Evolutionary conservation across 2,113 vertebrate species (phyloP).

Genomic region (Seriola rivoliana): DNA sequence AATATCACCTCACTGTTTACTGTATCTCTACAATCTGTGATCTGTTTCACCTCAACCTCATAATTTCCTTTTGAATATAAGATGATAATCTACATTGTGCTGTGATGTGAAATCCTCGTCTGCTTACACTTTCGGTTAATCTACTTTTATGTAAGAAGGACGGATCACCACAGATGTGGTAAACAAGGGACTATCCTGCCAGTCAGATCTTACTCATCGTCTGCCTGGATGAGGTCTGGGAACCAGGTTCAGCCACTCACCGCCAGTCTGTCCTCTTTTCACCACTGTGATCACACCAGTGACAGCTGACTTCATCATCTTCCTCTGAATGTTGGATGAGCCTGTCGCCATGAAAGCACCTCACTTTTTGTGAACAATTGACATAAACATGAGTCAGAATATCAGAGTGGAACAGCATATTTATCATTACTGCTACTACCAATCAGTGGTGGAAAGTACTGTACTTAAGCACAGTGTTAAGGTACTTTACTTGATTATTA

Average conservation of each 20-base stretch:
- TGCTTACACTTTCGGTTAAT: not conserved
- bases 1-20: not conserved
- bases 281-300: not conserved
- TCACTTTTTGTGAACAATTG: not conserved
- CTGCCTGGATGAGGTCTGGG: conserved; percentile 34
- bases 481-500: not conserved
- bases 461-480: not conserved
- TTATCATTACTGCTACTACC: not conserved
- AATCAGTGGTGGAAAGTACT: not conserved
- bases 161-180: conserved; percentile 2
- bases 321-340: conserved; percentile 31
- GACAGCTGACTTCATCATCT: conserved; percentile 41
- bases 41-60: not conserved
- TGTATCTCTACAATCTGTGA: not conserved
- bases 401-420: not conserved
- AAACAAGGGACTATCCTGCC: conserved; percentile 33
- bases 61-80: not conserved
- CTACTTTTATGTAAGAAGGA: not conserved
- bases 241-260: conserved; percentile 27
- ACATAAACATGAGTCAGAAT: not conserved
- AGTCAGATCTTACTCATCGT: conserved; percentile 53
- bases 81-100: not conserved
- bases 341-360: conserved; percentile 15
- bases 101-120: not conserved
- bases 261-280: conserved; percentile 26